Base-by-base conservation (phyloP, 2,113 vertebrate species). In the Bolborhynchus lineola region DNA sequence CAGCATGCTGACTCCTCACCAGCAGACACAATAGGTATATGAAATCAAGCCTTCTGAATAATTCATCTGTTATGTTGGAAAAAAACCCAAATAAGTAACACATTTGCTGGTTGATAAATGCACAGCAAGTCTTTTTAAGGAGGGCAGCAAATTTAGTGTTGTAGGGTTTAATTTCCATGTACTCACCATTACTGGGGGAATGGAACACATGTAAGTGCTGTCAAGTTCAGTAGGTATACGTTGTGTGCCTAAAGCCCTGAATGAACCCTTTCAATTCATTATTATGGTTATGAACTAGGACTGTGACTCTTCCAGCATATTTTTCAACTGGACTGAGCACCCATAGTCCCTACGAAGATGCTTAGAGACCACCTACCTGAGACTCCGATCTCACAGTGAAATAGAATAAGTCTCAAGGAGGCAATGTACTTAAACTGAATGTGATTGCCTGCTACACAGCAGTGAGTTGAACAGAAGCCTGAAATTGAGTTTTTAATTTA, bases 31-130 rank as follows among this genome's bases (percentile, higher is more conserved):
- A 97, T 47, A 88, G 67, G 62, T 94, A 35, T 92, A 95, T 60
- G 74, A 98, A 98, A 95, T 79, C 68, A 96, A 70, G 41, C 75
- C 82, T 97, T 89, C 94, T 97, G 93, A 98, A 97, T 97, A 95
- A 98, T 96, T 96, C 80, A 96, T 97, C 57, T 29, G 59, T 75
- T 83, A 57, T 83, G 52, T 23, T 88, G 82, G 42, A 47, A 3
- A 52, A 53, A 96, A 97, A 95, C 10, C 0, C 93, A 97, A 97
- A 97, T 82, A 95, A 95, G 94, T 87, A 89, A 71, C 86, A 90
- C 76, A 86, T 96, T 97, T 96, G 28, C 81, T 91, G 77, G 80
- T 90, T 92, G 88, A 76, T 95, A 95, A 87, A 28, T 80, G 80
- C 71, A 88, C 67, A 93, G 83, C 74, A 67, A 64, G 83, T 90